These are phyloP conservation scores for Sinonovacula constricta DNA, from an alignment of 1,140 invertebrate species.

Conservation along the genomic window DNA sequence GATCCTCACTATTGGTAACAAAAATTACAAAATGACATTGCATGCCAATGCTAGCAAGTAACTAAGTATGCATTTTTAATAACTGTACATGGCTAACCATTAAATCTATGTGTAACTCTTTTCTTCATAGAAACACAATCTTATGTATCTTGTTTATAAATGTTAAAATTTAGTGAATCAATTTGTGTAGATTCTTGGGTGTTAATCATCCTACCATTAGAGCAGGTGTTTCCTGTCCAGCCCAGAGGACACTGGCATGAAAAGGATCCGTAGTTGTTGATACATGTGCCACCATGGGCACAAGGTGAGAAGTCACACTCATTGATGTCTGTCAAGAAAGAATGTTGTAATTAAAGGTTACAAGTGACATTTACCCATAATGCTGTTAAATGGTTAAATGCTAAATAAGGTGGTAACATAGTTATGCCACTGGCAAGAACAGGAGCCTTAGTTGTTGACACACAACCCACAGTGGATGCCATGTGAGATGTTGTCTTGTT, in stretches of 20 bases:
- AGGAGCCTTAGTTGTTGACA: neutral
- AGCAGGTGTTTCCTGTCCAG: conserved; percentile 94
- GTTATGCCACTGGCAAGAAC: neutral
- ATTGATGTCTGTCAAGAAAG: conserved; percentile 75
- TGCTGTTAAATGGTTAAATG: neutral
- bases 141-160: no score
- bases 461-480: neutral
- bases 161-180: no score
- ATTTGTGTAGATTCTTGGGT: no score
- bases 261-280: conserved; percentile 65
- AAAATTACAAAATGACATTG: no score
- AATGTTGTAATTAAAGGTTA: neutral
- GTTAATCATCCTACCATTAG: conserved; percentile 87
- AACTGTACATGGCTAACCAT: no score
- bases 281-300: conserved; percentile 64
- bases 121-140: no score
- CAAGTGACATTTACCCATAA: neutral
- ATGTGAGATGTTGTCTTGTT: neutral
- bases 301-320: conserved; percentile 65
- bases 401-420: neutral
- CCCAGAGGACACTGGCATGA: conserved; percentile 83
- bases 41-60: no score
- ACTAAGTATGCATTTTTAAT: no score
- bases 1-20: no score
- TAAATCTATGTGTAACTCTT: no score